These are phyloP conservation scores for Amphipyra tragopoginis DNA, from an alignment of 2,888 invertebrate species.

Conservation along the genomic window DNA sequence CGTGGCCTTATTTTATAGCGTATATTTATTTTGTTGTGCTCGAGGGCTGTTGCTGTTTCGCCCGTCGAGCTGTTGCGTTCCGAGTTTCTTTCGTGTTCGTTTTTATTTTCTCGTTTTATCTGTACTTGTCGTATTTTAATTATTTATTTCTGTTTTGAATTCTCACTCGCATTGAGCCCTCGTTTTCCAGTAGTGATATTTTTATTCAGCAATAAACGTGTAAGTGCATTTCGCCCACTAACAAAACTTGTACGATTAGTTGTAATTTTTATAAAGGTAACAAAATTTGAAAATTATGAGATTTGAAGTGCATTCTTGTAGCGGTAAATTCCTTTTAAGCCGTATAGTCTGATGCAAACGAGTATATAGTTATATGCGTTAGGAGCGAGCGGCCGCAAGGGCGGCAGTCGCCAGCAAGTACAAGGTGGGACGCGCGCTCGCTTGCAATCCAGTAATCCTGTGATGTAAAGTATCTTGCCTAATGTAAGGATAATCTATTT, in stretches of 20 bases:
- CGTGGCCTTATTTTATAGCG: conserved; percentile 84
- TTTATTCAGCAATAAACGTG: conserved; percentile 88
- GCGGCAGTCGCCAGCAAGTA: conserved; percentile 41
- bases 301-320: conserved; percentile 89
- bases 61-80: conserved; percentile 85
- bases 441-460: conserved; percentile 79
- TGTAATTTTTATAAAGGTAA: conserved; percentile 84
- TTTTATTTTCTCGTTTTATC: conserved; percentile 82
- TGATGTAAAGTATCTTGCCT: conserved; percentile 88
- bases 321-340: conserved; percentile 88
- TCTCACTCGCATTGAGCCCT: conserved; percentile 84
- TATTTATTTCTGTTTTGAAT: conserved; percentile 87
- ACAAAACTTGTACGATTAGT: conserved; percentile 83
- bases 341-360: conserved; percentile 86
- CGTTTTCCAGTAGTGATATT: conserved; percentile 90
- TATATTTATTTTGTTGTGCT: conserved; percentile 88
- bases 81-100: conserved; percentile 86
- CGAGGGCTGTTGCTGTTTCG: conserved; percentile 88
- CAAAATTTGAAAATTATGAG: conserved; percentile 87
- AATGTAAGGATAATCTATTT: conserved; percentile 86
- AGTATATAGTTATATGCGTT: conserved; percentile 68
- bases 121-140: conserved; percentile 82
- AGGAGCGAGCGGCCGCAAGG: conserved; percentile 44
- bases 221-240: conserved; percentile 85
- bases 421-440: conserved; percentile 60